A percentile compares a stretch with the other conserved stretches of the same genome.
Conservation (phyloP, 2,888 invertebrate species). For the Petrolisthes manimaculis region DNA sequence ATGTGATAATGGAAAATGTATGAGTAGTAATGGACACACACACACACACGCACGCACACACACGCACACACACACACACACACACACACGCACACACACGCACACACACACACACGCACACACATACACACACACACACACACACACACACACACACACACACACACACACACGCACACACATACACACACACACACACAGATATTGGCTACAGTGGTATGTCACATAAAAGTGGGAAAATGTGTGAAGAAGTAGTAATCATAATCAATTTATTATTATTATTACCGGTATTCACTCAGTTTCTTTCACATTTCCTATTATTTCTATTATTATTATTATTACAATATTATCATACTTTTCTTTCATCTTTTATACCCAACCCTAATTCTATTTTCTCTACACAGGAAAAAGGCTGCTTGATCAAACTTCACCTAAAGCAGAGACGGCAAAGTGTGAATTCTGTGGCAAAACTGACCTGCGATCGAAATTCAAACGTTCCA, state of each 20-base stretch:
- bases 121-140: neutral
- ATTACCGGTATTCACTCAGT: neutral
- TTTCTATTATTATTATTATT: neutral
- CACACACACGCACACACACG: neutral
- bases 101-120: neutral
- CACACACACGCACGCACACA: neutral
- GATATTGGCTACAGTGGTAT: too few relatives aligned
- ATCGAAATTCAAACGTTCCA: slow-evolving; percentile 80
- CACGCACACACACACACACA: neutral
- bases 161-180: neutral
- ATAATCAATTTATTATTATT: too few relatives aligned
- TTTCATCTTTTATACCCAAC: neutral
- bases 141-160: slow-evolving; percentile 2
- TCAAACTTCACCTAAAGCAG: slow-evolving; percentile 70
- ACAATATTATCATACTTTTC: neutral
- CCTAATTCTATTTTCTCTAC: slow-evolving; percentile 36
- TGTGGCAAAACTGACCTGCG: slow-evolving; percentile 79
- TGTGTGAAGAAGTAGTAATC: too few relatives aligned
- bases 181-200: neutral
- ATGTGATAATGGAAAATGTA: neutral
- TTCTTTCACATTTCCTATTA: neutral
- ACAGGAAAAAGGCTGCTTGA: slow-evolving; percentile 74
- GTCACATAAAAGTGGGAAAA: too few relatives aligned
- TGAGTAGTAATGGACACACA: neutral
- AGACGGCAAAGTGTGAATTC: slow-evolving; percentile 79